A percentile compares a stretch with the other conserved stretches of the same genome.
These are phyloP conservation scores for Alosa sapidissima DNA, from an alignment of 2,797 vertebrate species.

Conservation along the genomic window DNA sequence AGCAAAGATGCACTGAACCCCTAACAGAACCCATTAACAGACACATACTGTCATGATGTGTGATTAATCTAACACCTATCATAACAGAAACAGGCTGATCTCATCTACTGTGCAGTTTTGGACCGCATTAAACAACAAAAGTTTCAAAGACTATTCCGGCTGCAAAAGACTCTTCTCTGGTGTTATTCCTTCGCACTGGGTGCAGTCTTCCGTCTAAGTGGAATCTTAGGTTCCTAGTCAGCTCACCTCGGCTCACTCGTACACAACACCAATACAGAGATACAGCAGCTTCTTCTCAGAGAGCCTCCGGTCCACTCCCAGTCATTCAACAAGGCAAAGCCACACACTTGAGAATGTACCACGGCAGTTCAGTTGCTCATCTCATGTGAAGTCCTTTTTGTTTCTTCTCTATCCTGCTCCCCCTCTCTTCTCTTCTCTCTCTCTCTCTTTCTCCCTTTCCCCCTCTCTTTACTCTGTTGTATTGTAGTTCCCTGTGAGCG, in stretches of 20 bases:
- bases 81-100: neutral
- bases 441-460: conserved; percentile 18
- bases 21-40: neutral
- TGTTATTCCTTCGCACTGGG: neutral
- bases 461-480: conserved; percentile 25
- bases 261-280: neutral
- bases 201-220: neutral
- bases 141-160: neutral
- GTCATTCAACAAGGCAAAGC: neutral
- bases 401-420: conserved; percentile 34
- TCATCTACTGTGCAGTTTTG: neutral
- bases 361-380: conserved; percentile 40
- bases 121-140: neutral
- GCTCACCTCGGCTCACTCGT: neutral
- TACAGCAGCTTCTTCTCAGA: neutral
- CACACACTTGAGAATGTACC: neutral
- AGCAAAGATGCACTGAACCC: neutral
- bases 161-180: neutral
- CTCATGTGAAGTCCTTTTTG: conserved; percentile 23
- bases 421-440: conserved; percentile 17
- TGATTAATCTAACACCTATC: neutral
- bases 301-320: neutral
- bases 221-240: neutral
- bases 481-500: conserved; percentile 29
- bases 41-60: neutral